Evolutionary conservation across 2,888 invertebrate species (phyloP).

Genomic region (Pristionchus japonicus): DNA sequence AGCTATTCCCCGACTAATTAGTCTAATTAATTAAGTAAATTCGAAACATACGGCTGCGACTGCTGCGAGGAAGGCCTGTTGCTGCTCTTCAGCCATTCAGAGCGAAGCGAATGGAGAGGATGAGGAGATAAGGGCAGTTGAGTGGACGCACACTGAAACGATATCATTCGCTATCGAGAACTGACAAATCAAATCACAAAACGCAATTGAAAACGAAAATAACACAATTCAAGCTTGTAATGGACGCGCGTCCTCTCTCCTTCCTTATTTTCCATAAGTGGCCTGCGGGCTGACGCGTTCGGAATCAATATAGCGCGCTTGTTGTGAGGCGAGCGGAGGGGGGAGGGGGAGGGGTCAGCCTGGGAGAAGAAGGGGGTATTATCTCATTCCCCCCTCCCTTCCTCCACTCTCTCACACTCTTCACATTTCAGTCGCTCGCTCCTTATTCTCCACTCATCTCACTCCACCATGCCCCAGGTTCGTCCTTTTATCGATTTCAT

Average conservation of each 20-base stretch:
- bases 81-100: slow-evolving; percentile 29
- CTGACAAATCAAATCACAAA: not conserved
- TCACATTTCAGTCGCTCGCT: slow-evolving; percentile 16
- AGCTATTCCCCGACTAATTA: too few relatives aligned
- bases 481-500: not conserved
- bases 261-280: not conserved
- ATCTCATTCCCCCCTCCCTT: slow-evolving; percentile 40
- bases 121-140: slow-evolving; percentile 13
- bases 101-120: not conserved
- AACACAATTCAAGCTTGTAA: not conserved
- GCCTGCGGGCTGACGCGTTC: not conserved
- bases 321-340: slow-evolving; percentile 12
- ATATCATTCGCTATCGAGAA: not conserved
- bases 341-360: not conserved
- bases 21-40: not conserved
- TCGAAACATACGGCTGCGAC: slow-evolving; percentile 1
- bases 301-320: slow-evolving; percentile 28
- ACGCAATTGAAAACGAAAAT: not conserved
- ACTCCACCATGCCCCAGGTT: slow-evolving; percentile 44
- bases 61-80: slow-evolving; percentile 23
- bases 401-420: not conserved
- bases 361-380: slow-evolving; percentile 14
- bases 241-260: not conserved
- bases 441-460: not conserved
- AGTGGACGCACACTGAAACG: slow-evolving; percentile 12